A percentile compares a stretch with the other conserved stretches of the same genome.
Evolutionary conservation across 2,888 invertebrate genomes (phyloP).

Genomic region (Leptodirus hochenwartii): DNA sequence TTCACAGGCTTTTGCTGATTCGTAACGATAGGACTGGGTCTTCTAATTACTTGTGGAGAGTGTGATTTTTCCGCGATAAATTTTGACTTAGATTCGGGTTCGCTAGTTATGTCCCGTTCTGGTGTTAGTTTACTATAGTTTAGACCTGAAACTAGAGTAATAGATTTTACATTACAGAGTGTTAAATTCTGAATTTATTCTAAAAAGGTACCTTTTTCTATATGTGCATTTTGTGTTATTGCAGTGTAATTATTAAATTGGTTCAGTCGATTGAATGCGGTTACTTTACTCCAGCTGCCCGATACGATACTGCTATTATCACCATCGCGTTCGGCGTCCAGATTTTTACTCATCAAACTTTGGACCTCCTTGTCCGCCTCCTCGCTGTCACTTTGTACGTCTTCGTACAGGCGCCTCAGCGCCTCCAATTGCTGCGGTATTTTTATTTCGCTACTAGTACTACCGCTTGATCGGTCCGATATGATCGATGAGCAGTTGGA

Average conservation of each 20-base stretch:
- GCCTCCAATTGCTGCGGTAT: conserved; percentile 24
- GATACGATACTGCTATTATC: conserved; percentile 27
- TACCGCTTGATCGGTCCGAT: background rate
- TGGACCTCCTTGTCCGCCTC: conserved; percentile 44
- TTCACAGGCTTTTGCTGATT: no score
- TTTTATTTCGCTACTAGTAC: conserved; percentile 7
- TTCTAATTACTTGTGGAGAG: no score
- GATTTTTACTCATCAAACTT: conserved; percentile 27
- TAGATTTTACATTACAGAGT: conserved; percentile 6
- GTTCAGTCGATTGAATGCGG: conserved; percentile 27
- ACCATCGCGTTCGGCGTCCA: conserved; percentile 13
- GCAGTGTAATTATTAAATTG: conserved; percentile 14
- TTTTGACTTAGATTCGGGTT: no score
- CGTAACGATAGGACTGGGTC: no score
- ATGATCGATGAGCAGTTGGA: conserved; percentile 9
- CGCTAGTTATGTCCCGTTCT: no score
- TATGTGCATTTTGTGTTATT: conserved; percentile 18
- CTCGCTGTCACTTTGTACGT: conserved; percentile 29
- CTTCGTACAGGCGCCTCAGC: conserved; percentile 26
- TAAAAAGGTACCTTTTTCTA: conserved; percentile 24
- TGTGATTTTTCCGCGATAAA: no score
- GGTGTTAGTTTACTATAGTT: no score
- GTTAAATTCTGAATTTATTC: conserved; percentile 7
- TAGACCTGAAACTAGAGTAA: no score
- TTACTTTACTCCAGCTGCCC: conserved; percentile 38